Base-by-base conservation (phyloP, 2,113 vertebrate species). In the Australoheros scitulus region DNA sequence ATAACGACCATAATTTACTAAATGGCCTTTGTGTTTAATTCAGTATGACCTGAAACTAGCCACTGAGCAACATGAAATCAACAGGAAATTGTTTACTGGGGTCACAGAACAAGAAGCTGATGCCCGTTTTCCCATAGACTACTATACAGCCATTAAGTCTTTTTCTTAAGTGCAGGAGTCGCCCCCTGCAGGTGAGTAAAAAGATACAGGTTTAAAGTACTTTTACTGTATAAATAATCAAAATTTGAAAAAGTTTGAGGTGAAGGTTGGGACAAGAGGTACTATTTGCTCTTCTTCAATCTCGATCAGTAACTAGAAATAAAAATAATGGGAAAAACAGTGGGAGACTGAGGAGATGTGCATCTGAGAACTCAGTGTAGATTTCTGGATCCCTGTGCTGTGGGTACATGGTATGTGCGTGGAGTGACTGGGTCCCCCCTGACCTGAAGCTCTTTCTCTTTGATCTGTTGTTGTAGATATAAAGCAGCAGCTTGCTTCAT, bases 381-480 rank as follows among this genome's bases (percentile, higher is more conserved):
- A 59, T 58, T 65, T 52, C 3, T 22, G 11, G 22, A 60, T 61
- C 74, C 58, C 57, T 26, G 11, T 70, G 38, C 14, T 26, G 60
- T 57, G 17, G 14, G 61, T 70, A 59, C 7, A 1, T 14, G 20
- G 36, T n/a, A 7, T 68, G 55, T 29, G n/a, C 11, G 50, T 50
- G 14, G 76, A 38, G 41, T n/a, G 70, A 61, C 26, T 14, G 78
- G 24, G 47, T 65, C 55, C 6, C 13, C 8, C 61, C 91, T 89
- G 80, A 94, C 93, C 92, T 91, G 95, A 3, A 95, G 84, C 87
- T 97, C 94, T 74, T 94, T 97, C 78, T 97, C 95, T 87, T 89
- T 95, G 82, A 96, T 89, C 94, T 99, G 96, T 75, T 97, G 96
- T 60, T 97, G 96, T 38, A 98, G 96, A 87, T 95, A 94, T 76